These are phyloP conservation scores for Apotomis capreana DNA, from an alignment of 2,888 invertebrate species.

Conservation along the genomic window DNA sequence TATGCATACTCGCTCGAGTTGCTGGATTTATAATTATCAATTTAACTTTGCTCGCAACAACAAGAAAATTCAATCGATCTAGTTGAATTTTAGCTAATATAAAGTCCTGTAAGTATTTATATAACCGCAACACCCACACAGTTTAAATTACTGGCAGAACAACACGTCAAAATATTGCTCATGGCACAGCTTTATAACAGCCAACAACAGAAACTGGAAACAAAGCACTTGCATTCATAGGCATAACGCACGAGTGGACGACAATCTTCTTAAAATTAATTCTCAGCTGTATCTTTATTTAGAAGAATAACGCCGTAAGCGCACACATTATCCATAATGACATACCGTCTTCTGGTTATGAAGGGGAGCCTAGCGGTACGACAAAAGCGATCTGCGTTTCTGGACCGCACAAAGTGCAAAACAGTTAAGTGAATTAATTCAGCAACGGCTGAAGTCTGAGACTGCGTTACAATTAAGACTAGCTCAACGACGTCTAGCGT, in stretches of 20 bases:
- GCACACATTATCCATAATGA: background rate
- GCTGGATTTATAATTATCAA: no score
- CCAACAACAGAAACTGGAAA: conserved; percentile 19
- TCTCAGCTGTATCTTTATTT: conserved; percentile 48
- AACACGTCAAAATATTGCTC: background rate
- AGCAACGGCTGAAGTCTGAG: conserved; percentile 46
- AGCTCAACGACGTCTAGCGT: background rate
- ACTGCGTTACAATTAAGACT: conserved; percentile 40
- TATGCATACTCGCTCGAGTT: no score
- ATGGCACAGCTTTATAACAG: conserved; percentile 4
- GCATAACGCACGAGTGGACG: conserved; percentile 49
- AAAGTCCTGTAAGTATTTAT: no score
- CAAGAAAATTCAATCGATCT: no score
- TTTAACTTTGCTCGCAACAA: background rate
- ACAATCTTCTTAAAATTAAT: conserved; percentile 61
- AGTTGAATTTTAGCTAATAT: background rate
- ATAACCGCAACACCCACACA: background rate
- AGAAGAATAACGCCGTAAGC: conserved; percentile 26
- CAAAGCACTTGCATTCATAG: conserved; percentile 32
- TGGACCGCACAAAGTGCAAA: conserved; percentile 53
- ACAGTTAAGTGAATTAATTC: conserved; percentile 51
- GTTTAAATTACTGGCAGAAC: background rate
- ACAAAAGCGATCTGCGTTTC: conserved; percentile 55
- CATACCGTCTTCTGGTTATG: background rate
- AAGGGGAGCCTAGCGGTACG: conserved; percentile 40